Evolutionary conservation across 2,797 vertebrate genomes (phyloP).

Genomic region (Hemitrygon akajei): DNA sequence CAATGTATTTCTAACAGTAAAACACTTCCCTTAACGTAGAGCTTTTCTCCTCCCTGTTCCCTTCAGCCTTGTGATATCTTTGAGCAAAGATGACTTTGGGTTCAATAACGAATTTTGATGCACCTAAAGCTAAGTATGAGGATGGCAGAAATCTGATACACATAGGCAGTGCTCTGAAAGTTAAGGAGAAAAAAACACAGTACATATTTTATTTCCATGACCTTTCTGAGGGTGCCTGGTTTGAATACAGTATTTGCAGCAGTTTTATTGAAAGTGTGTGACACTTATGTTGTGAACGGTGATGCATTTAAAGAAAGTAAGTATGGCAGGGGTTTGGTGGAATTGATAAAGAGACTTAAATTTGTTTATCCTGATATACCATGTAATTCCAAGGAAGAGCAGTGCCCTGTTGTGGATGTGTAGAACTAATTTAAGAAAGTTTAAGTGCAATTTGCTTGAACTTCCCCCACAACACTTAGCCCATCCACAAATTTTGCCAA

Average conservation of each 20-base stretch:
- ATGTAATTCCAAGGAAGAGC: neutral
- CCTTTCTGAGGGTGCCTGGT: no score
- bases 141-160: no score
- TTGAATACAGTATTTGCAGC: no score
- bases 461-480: neutral
- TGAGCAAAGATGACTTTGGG: neutral
- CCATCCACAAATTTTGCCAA: no score
- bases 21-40: neutral
- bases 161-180: no score
- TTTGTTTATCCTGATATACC: no score
- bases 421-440: neutral
- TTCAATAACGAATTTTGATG: neutral
- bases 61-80: neutral
- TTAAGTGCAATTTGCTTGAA: neutral
- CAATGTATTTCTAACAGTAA: no score
- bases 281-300: neutral
- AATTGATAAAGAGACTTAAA: no score
- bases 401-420: neutral
- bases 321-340: no score
- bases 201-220: no score
- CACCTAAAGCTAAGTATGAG: neutral
- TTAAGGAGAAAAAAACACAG: no score
- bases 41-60: neutral
- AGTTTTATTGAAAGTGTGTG: neutral
- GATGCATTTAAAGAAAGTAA: neutral